Evolutionary conservation across 2,888 invertebrate genomes (phyloP).

Genomic region (Dermolepida albohirtum): DNA sequence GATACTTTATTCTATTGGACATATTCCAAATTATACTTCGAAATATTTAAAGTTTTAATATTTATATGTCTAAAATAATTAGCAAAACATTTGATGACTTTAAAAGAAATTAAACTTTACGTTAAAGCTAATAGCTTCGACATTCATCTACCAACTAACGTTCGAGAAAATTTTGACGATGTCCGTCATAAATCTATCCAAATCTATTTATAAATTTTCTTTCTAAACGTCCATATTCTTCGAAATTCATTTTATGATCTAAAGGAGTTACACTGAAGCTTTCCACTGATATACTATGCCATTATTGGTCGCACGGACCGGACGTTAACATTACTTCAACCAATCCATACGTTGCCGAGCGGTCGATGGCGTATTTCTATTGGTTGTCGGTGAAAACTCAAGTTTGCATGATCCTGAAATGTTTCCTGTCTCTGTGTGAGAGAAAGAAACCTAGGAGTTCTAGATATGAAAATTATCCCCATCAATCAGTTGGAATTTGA

Average conservation of each 20-base stretch:
- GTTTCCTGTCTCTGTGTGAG: background rate
- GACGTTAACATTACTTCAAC: constrained; percentile 8
- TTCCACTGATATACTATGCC: background rate
- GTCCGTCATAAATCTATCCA: constrained; percentile 1
- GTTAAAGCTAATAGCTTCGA: too few species aligned
- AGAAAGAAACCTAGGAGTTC: constrained; percentile 9
- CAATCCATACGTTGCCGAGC: background rate
- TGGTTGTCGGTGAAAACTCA: constrained; percentile 10
- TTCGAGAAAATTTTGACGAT: background rate
- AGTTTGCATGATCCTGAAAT: constrained; percentile 12
- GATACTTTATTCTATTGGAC: too few species aligned
- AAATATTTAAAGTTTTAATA: too few species aligned
- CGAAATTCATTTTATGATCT: background rate
- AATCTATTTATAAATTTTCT: constrained; percentile 12
- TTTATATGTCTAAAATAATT: too few species aligned
- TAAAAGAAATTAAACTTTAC: too few species aligned
- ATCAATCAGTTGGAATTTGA: constrained; percentile 11
- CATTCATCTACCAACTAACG: too few species aligned
- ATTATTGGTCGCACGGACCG: background rate
- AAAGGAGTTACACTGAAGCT: background rate
- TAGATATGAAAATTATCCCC: constrained; percentile 15
- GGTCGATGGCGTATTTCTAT: constrained; percentile 4
- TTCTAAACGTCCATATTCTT: constrained; percentile 7
- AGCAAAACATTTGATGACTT: too few species aligned
- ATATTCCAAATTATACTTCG: too few species aligned